A percentile compares a stretch with the other conserved stretches of the same genome.
Evolutionary conservation across 2,797 vertebrate species (phyloP).

Genomic region (Sus cebifrons): DNA sequence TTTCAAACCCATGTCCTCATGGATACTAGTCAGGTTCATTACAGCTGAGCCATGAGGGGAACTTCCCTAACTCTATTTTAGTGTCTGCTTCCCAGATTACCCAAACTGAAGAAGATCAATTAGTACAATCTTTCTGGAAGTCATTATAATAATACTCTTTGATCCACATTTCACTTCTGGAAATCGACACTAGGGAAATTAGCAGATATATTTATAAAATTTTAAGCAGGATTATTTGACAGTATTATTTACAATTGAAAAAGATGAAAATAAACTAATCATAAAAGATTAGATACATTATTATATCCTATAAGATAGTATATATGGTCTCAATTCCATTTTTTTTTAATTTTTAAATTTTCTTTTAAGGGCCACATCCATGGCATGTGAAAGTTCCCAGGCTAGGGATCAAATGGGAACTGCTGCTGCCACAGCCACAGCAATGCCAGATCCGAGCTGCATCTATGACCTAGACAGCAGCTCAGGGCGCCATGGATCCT

Average conservation of each 20-base stretch:
- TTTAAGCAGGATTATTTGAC: neutral
- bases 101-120: neutral
- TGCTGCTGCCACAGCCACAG: no score
- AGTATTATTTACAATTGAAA: slow-evolving; percentile 44
- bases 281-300: neutral
- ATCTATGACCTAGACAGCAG: no score
- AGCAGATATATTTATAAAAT: neutral
- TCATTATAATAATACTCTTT: neutral
- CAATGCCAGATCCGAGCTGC: no score
- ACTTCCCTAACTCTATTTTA: neutral
- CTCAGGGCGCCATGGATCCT: no score
- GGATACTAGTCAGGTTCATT: no score
- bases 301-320: neutral
- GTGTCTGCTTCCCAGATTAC: neutral
- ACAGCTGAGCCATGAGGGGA: no score
- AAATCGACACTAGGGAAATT: neutral
- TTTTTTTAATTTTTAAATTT: no score
- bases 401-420: no score
- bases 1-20: no score
- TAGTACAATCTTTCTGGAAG: neutral
- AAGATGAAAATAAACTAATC: slow-evolving; percentile 10
- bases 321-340: neutral
- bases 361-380: no score
- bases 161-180: neutral
- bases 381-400: no score